phyloP scores from a whole-genome alignment of 2,113 vertebrate species.

The Lathamus discolor region DNA sequence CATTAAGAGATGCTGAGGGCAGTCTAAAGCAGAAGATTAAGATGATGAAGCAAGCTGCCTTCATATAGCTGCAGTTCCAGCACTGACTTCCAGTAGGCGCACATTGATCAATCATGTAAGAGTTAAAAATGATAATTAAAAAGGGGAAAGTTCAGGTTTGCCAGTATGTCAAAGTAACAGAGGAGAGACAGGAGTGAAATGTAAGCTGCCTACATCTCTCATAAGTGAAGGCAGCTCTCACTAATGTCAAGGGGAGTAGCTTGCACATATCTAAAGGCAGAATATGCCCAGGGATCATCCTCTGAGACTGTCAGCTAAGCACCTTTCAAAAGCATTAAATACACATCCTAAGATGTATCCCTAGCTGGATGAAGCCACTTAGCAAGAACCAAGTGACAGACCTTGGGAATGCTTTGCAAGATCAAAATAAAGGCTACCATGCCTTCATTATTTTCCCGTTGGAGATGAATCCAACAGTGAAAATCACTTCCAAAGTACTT shows the following conservation, averaged over 20 bases:
- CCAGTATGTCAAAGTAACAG: background rate
- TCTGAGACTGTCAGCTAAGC: conserved; percentile 1
- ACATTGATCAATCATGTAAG: background rate
- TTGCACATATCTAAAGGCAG: background rate
- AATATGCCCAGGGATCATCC: background rate
- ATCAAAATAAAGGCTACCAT: background rate
- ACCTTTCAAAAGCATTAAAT: conserved; percentile 26
- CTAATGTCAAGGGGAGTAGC: background rate
- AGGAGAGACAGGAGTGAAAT: background rate
- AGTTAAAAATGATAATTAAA: conserved; percentile 1
- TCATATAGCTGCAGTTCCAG: background rate
- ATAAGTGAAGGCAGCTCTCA: background rate
- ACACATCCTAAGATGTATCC: background rate
- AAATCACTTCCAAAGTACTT: conserved; percentile 16
- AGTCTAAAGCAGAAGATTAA: background rate
- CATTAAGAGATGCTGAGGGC: background rate
- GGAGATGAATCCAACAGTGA: background rate
- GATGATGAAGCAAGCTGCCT: background rate
- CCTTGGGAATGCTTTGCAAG: background rate
- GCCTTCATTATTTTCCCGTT: background rate
- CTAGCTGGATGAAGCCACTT: background rate
- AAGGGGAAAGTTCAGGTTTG: background rate
- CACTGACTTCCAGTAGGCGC: background rate
- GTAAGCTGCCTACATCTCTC: background rate
- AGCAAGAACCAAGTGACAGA: background rate